A percentile compares a stretch with the other conserved stretches of the same genome.
Evolutionary conservation across 2,113 vertebrate species (phyloP).

Genomic region (Nycticebus coucang): DNA sequence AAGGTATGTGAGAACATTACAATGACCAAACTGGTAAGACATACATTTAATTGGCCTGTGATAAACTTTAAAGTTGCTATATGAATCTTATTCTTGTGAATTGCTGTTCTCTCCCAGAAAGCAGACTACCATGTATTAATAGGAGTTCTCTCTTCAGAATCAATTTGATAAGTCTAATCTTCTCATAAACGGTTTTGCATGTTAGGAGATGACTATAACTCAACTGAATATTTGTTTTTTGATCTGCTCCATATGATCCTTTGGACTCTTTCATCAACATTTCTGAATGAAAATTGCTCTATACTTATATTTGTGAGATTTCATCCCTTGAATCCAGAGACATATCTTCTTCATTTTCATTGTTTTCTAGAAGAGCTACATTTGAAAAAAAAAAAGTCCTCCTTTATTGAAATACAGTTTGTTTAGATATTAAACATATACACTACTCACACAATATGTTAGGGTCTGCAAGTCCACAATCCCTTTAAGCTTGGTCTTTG

Average conservation of each 20-base stretch:
- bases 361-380: slow-evolving; percentile 88
- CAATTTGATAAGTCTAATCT: slow-evolving; percentile 80
- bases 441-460: slow-evolving; percentile 87
- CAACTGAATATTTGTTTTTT: slow-evolving; percentile 80
- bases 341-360: slow-evolving; percentile 92
- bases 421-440: slow-evolving; percentile 83
- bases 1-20: slow-evolving; percentile 97
- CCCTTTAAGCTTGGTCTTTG: slow-evolving; percentile 88
- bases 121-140: slow-evolving; percentile 58
- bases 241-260: slow-evolving; percentile 84
- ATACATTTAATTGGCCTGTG: slow-evolving; percentile 79
- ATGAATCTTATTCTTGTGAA: slow-evolving; percentile 77
- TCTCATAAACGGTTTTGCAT: slow-evolving; percentile 77
- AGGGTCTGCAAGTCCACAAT: slow-evolving; percentile 86
- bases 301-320: slow-evolving; percentile 86
- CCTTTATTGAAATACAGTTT: slow-evolving; percentile 86
- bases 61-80: slow-evolving; percentile 81
- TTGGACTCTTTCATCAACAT: slow-evolving; percentile 82
- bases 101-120: slow-evolving; percentile 81
- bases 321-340: slow-evolving; percentile 97
- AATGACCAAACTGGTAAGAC: slow-evolving; percentile 87
- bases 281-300: slow-evolving; percentile 84
- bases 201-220: slow-evolving; percentile 86
- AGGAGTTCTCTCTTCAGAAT: slow-evolving; percentile 76
- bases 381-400: slow-evolving; percentile 87